Base-by-base conservation (phyloP, 2,113 vertebrate genomes). In the Dendropsophus ebraccatus region DNA sequence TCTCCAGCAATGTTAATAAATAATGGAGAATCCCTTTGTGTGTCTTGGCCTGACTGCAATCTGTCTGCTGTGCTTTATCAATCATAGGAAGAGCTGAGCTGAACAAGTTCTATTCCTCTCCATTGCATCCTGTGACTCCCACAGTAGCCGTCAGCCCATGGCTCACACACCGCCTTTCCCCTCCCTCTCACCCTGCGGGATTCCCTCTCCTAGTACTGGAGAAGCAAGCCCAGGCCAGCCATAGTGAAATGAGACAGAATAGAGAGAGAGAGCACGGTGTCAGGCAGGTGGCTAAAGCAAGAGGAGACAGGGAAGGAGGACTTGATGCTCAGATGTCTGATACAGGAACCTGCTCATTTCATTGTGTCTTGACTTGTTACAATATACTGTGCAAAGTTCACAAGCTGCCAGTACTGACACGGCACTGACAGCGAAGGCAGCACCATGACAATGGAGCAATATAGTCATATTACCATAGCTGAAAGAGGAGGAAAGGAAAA, bases 101-200 rank as follows among this genome's bases (percentile, higher is more conserved):
- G 60, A 23, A 52, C 28, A 7, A 58, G 72, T 62, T 83, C 41
- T 45, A 32, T 72, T 58, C 49, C 49, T 86, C 84, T 86, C 84
- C 84, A 86, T 81, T 54, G 65, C 76, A 45, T 70, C 84, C 84
- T 86, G 84, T 86, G 84, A 86, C 84, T 86, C 84, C 84, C 65
- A 81, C 77, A 41, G 65, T 85, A 79, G 84, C 84, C 84, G 56
- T 70, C 74, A 79, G 75, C 47, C 84, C 75, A 35, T 70, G 84
- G 84, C 83, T 84, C 41, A 62, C 58, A 76, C 72, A 50, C 23
- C 37, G 35, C 41, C 65, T 35, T 12, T 54, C 67, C 69, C 67
- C 79, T 77, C 25, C 84, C 72, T 41, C 82, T 80, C 73, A 49
- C 86, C 80, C 79, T 77, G 69, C 65, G 45, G 79, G 86, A 82